Conservation (phyloP, 1,140 invertebrate genomes). For the Drosophila melanogaster region Release_6_plus_ISO1_MT NC_004354.4:12213001-12213500, state of each 20-base stretch:
- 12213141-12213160: neutral
- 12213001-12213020: constrained; percentile 55
- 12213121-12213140: neutral
- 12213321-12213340: constrained; percentile 36
- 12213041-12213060: constrained; percentile 23
- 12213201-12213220: constrained; percentile 10
- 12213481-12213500: constrained; percentile 2
- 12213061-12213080: constrained; percentile 53
- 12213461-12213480: constrained; percentile 27
- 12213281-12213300: neutral
- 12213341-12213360: constrained; percentile 1
- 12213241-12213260: constrained; percentile 30
- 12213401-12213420: constrained; percentile 41
- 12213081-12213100: constrained; percentile 72
- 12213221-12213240: constrained; percentile 45
- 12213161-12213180: constrained; percentile 8
- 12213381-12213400: constrained; percentile 44
- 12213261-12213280: constrained; percentile 1
- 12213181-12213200: constrained; percentile 31
- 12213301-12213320: neutral
- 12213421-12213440: constrained; percentile 31
- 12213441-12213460: constrained; percentile 9
- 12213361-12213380: neutral
- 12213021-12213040: constrained; percentile 73
- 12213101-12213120: constrained; percentile 8